Evolutionary conservation across 2,113 vertebrate species (phyloP), one percentile per base, ranked within the genome.

Genomic region (Vidua macroura): DNA sequence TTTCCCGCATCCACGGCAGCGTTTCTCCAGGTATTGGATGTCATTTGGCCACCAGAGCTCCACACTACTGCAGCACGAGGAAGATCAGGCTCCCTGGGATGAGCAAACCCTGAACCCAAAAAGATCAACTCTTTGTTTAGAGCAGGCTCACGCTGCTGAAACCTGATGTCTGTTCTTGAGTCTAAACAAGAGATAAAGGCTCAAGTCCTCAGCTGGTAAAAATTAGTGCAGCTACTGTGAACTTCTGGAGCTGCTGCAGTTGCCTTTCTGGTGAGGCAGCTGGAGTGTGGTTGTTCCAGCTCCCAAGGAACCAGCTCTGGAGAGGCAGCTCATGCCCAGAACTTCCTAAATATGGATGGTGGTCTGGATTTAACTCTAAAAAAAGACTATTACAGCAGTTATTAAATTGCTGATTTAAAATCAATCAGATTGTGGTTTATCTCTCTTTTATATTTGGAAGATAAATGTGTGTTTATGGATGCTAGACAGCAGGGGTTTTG

Each of bases 141-240:
- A 59, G 62, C 75, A 92, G 62, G 7, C 73, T 74, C 55, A 12
- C 0, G 0, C 55, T 41, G 68, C 73, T 44, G 85, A 78, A 70
- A 60, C 31, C 48, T 25, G 72, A 75, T 69, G 52, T 64, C 72
- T 95, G 59, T 9, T 83, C 87, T 35, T 59, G 78, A 77, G 39
- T 24, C 80, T 86, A 60, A 92, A 93, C 83, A 93, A 81, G 69
- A 96, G 88, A 96, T 97, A 94, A 86, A 83, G 35, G 30, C 84
- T 88, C 90, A 52, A 48, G 41, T 11, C 52, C 52, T 94, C 93
- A 90, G 95, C 93, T 96, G 95, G 79, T 88, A 78, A 81, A 86
- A 96, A 92, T 94, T 78, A 93, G 64, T 75, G 86, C 52, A 0
- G 92, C 83, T 86, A 39, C 93, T 78, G 93, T 78, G 93, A 93